A percentile compares a stretch with the other conserved stretches of the same genome.
Evolutionary conservation across 2,797 vertebrate species (phyloP).

Genomic region (Poeciliopsis presidionis): DNA sequence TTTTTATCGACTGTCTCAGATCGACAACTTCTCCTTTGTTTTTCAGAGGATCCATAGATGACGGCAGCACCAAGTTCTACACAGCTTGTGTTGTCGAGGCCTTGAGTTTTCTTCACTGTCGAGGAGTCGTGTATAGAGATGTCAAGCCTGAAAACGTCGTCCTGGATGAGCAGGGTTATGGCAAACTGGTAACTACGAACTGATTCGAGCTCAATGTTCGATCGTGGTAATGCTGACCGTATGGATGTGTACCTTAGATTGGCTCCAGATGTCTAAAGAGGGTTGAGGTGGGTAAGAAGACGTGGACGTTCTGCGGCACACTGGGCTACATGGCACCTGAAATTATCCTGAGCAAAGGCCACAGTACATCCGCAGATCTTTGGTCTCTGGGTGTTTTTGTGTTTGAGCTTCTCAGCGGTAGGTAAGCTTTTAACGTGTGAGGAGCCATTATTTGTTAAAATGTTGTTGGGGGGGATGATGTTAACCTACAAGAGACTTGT

Average conservation of each 20-base stretch:
- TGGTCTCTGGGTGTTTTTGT: slow-evolving; percentile 84
- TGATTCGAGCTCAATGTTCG: neutral
- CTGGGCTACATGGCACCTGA: slow-evolving; percentile 83
- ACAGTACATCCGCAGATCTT: slow-evolving; percentile 72
- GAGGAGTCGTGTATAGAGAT: slow-evolving; percentile 78
- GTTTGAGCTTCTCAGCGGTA: slow-evolving; percentile 80
- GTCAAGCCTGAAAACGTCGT: slow-evolving; percentile 82
- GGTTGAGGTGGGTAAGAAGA: slow-evolving; percentile 75
- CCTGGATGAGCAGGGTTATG: slow-evolving; percentile 80
- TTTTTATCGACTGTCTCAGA: neutral
- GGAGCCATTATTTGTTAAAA: neutral
- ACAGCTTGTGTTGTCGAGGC: slow-evolving; percentile 81
- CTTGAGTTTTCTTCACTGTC: slow-evolving; percentile 76
- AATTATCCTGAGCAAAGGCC: slow-evolving; percentile 80
- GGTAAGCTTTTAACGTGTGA: slow-evolving; percentile 58
- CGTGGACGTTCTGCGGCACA: slow-evolving; percentile 84
- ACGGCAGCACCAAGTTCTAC: slow-evolving; percentile 76
- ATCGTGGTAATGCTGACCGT: neutral
- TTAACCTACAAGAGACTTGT: neutral
- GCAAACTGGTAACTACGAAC: slow-evolving; percentile 78
- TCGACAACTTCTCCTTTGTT: slow-evolving; percentile 17
- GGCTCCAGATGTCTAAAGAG: slow-evolving; percentile 79
- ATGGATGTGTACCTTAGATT: slow-evolving; percentile 54
- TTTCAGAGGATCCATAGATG: slow-evolving; percentile 77
- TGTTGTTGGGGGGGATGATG: neutral